Conservation (phyloP, 2,888 invertebrate genomes). For the Chorisops tibialis region DNA sequence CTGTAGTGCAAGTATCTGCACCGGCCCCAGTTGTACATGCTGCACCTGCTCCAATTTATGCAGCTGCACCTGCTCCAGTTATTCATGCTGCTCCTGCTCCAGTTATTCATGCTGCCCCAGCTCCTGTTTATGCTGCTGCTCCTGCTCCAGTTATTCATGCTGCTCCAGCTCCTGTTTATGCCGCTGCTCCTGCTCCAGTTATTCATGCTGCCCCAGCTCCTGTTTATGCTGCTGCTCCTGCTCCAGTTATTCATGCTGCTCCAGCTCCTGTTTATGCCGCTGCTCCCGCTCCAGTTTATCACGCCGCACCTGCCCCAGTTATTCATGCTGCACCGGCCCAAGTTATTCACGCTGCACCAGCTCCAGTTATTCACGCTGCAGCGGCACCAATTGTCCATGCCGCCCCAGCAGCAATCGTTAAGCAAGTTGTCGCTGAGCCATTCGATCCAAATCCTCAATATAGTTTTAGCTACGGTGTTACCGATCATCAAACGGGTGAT, state of each 20-base stretch:
- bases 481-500: constrained; percentile 63
- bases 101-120: constrained; percentile 30
- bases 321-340: constrained; percentile 7
- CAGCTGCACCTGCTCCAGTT: constrained; percentile 30
- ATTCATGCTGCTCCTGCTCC: constrained; percentile 28
- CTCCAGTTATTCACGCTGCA: constrained; percentile 37
- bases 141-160: constrained; percentile 24
- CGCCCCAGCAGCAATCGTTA: constrained; percentile 40
- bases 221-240: constrained; percentile 20
- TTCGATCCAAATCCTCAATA: constrained; percentile 58
- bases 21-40: constrained; percentile 40
- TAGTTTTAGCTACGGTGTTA: constrained; percentile 66
- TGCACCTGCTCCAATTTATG: constrained; percentile 35
- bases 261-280: background rate
- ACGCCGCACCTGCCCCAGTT: background rate
- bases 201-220: constrained; percentile 25
- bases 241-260: constrained; percentile 14
- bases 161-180: background rate
- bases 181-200: constrained; percentile 29
- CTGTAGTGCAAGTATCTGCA: constrained; percentile 32
- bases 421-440: constrained; percentile 41
- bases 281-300: background rate
- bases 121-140: constrained; percentile 32
- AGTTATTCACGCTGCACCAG: constrained; percentile 3
- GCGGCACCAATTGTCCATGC: constrained; percentile 32